Conservation (phyloP, 2,888 invertebrate species). For the Pyrrhia umbra region DNA sequence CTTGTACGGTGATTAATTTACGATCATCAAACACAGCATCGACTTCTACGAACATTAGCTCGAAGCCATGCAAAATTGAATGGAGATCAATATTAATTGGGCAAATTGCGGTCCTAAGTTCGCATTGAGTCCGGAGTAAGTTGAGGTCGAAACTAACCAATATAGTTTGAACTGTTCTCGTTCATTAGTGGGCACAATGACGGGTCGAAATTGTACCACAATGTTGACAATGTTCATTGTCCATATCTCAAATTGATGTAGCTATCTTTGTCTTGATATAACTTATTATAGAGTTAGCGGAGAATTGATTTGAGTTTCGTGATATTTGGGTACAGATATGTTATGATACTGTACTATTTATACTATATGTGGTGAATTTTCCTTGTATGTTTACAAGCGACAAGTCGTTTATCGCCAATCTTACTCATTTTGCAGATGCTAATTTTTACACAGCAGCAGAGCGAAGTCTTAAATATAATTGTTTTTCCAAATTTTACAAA, state of each 20-base stretch:
- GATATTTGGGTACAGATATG: background rate
- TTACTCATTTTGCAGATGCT: too few relatives aligned
- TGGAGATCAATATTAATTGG: slow-evolving; percentile 35
- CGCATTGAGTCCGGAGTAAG: slow-evolving; percentile 19
- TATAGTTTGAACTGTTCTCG: slow-evolving; percentile 22
- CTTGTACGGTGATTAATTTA: background rate
- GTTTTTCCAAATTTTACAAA: too few relatives aligned
- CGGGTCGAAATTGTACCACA: slow-evolving; percentile 29
- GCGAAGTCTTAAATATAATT: too few relatives aligned
- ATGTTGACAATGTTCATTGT: slow-evolving; percentile 33
- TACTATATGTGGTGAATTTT: too few relatives aligned
- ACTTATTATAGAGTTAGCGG: slow-evolving; percentile 10
- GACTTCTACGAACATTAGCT: background rate
- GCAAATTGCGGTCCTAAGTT: slow-evolving; percentile 37
- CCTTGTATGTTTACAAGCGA: too few relatives aligned
- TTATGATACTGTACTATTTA: background rate
- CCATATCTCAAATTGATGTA: slow-evolving; percentile 34
- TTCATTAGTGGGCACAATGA: slow-evolving; percentile 48
- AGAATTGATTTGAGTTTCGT: slow-evolving; percentile 27
- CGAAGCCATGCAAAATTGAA: background rate
- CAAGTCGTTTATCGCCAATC: too few relatives aligned
- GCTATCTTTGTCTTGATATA: slow-evolving; percentile 11
- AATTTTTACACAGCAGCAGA: too few relatives aligned
- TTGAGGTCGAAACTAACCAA: slow-evolving; percentile 29
- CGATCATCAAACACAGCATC: background rate